These are phyloP conservation scores for Greenwoodochromis staneri DNA, from an alignment of 2,113 vertebrate genomes.

Conservation along the genomic window DNA sequence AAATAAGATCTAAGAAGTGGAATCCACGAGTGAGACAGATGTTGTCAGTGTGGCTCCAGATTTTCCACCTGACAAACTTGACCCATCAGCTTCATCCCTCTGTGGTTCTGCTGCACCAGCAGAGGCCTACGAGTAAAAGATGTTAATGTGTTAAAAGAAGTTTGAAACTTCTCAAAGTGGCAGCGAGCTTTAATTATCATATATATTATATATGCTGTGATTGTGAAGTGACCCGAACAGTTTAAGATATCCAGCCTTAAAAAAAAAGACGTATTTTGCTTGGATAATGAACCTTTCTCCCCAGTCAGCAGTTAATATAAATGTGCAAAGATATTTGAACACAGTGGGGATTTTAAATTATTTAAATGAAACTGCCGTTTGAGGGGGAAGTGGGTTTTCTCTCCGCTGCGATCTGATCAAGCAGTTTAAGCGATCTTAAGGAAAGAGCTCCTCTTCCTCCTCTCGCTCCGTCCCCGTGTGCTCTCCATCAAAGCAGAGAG, in stretches of 20 bases:
- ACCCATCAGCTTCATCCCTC: background rate
- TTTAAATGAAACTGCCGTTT: background rate
- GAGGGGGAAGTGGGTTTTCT: background rate
- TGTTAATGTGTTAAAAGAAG: background rate
- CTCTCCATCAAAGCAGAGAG: background rate
- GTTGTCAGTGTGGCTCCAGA: background rate
- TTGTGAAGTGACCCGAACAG: background rate
- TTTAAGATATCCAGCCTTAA: background rate
- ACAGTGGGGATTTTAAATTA: background rate
- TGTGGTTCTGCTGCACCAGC: background rate
- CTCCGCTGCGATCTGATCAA: background rate
- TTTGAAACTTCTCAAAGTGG: background rate
- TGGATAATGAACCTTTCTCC: background rate
- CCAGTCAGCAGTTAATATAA: background rate
- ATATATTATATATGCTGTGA: background rate
- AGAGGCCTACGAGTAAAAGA: background rate
- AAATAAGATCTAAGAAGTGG: background rate
- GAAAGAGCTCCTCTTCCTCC: background rate
- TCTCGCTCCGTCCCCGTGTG: background rate
- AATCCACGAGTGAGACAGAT: background rate
- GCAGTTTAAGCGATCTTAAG: background rate
- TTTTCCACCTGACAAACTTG: background rate
- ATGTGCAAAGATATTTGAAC: background rate
- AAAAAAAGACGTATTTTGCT: background rate
- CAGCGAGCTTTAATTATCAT: background rate